These are phyloP conservation scores for Naja naja DNA, from an alignment of 2,113 vertebrate genomes.

Conservation along the genomic window DNA sequence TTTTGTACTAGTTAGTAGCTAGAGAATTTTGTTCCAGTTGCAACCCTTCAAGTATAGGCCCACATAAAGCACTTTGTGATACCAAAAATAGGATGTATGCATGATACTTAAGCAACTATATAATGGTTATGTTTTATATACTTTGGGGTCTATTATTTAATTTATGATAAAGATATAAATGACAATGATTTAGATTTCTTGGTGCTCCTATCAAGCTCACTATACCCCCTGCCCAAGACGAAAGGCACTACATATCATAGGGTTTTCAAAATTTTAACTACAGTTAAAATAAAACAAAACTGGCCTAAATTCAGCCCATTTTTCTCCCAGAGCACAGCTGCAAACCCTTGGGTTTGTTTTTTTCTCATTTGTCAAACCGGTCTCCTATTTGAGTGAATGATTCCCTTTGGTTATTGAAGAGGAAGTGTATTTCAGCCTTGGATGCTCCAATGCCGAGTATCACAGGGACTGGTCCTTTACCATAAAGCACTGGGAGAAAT, in stretches of 20 bases:
- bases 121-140: background rate
- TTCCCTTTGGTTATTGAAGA: background rate
- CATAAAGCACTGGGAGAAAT: background rate
- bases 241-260: background rate
- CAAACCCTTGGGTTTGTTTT: background rate
- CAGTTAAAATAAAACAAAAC: background rate
- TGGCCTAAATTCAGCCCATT: background rate
- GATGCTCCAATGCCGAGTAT: background rate
- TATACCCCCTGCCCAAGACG: background rate
- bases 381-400: background rate
- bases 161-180: background rate
- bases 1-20: background rate
- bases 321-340: background rate
- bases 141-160: background rate
- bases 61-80: background rate
- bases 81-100: background rate
- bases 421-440: background rate
- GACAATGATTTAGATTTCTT: background rate
- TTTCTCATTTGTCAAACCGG: background rate
- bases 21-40: background rate
- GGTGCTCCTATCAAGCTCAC: background rate
- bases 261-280: background rate
- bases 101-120: background rate
- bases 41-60: background rate
- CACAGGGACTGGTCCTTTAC: background rate